Percentiles rank a stretch among this genome's conserved stretches.
These are phyloP conservation scores for Brachionus calyciflorus DNA, from an alignment of 1,140 invertebrate genomes.

Conservation along the genomic window DNA sequence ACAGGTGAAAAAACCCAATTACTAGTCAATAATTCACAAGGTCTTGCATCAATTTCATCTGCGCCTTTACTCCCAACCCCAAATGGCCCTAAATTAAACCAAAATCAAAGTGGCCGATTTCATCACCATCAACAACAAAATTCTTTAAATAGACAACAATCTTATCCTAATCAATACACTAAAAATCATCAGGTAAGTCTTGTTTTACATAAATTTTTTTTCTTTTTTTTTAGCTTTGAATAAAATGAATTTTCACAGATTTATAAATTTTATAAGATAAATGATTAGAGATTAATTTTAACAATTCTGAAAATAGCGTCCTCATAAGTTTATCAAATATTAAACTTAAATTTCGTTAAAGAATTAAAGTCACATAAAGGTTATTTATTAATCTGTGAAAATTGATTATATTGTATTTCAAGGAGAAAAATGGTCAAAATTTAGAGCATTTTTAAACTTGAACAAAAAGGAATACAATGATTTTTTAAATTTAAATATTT, in stretches of 20 bases:
- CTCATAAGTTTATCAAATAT: background rate
- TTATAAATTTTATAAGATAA: slow-evolving; percentile 4
- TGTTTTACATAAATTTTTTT: background rate
- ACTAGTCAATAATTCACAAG: slow-evolving; percentile 4
- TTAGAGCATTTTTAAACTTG: background rate
- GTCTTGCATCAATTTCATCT: background rate
- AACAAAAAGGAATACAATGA: background rate
- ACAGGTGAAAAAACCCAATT: slow-evolving; percentile 31
- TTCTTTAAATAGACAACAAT: background rate
- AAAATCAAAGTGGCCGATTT: background rate
- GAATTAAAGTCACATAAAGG: background rate
- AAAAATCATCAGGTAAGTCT: slow-evolving; percentile 20
- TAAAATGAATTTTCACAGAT: slow-evolving; percentile 39
- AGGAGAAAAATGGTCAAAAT: no score
- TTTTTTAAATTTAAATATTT: background rate
- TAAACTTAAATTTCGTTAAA: no score
- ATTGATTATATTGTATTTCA: no score
- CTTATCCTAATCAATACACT: slow-evolving; percentile 6
- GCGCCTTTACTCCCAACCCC: background rate
- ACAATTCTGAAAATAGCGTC: background rate
- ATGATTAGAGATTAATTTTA: background rate
- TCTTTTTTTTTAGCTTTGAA: slow-evolving; percentile 26
- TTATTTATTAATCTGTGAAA: slow-evolving; percentile 8
- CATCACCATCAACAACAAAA: background rate
- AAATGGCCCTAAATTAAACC: background rate